Base-by-base conservation (phyloP, 1,140 invertebrate species). In the Sycophaga agraensis region DNA sequence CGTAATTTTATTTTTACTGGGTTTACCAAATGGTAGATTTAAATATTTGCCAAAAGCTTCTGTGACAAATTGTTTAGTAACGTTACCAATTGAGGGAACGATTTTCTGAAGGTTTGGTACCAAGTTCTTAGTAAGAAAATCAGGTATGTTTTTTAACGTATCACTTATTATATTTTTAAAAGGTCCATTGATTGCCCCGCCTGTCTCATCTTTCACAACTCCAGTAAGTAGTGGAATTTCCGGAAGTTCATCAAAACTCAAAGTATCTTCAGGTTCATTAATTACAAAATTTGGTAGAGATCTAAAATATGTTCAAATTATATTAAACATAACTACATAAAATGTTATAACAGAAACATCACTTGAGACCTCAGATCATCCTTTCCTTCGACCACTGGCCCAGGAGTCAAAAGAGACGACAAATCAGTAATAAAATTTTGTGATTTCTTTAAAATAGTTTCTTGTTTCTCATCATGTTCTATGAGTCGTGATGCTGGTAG, bases 161-260 rank as follows among this genome's bases (percentile, higher is more conserved):
- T 74, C 68, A 2, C 74, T 68, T 17, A 87, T 74, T 68, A 84
- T 82, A 21, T 78, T 63, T 35, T 73, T 76, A 58, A 82, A 84
- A 22, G 68, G 80, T 78, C 86, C 85, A 63, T 82, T 79, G 21
- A 87, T 78, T 22, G 85, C 85, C 17, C 77, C 74, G 17, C 85
- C 84, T 0, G 88, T 89, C 75, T 91, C 89, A 39, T 89, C 85
- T 24, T 86, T 87, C 1, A 85, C 85, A 2, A 89, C 86, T 3
- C 89, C 89, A 0, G 85, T 89, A 0, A 91, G 77, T 54, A 91
- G 68, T 0, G 89, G 89, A 19, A 88, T 83, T 0, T 81, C 76
- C 12, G 84, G 84, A 60, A 83, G 79, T 14, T 82, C 71, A 14
- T 77, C 78, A 6, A 78, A 73, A 31, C 81, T 79, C n/a, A 91